These are phyloP conservation scores for Leptinotarsa undecemlineata DNA, from an alignment of 1,140 invertebrate genomes.

Conservation along the genomic window DNA sequence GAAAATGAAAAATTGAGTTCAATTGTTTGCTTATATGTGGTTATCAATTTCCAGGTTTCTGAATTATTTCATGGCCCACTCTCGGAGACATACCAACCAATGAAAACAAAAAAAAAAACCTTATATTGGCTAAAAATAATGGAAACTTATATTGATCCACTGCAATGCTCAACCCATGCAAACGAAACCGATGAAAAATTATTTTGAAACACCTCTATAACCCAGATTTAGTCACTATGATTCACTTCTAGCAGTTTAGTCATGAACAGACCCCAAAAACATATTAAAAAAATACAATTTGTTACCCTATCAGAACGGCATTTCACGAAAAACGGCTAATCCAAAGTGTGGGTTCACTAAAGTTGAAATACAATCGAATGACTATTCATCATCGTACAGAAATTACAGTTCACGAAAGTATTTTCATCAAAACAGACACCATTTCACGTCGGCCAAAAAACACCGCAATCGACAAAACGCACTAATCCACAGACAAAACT, in stretches of 20 bases:
- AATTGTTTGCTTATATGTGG: too few relatives aligned
- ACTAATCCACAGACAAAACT: background rate
- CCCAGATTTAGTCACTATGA: background rate
- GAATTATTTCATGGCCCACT: too few relatives aligned
- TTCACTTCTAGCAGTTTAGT: constrained; percentile 1
- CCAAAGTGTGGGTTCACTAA: background rate
- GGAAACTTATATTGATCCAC: background rate
- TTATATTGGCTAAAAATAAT: too few relatives aligned
- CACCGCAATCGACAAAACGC: background rate
- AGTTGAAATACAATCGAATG: background rate
- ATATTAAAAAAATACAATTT: background rate
- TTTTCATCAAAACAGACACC: background rate
- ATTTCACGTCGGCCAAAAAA: background rate
- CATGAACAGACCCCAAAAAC: background rate
- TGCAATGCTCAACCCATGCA: constrained; percentile 7
- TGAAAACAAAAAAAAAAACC: too few relatives aligned
- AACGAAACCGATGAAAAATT: background rate
- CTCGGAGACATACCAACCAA: too few relatives aligned
- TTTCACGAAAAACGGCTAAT: background rate
- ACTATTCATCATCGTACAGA: background rate
- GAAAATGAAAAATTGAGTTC: too few relatives aligned
- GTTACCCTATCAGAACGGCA: background rate
- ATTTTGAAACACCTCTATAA: background rate
- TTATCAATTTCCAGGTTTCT: too few relatives aligned
- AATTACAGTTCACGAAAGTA: background rate